phyloP scores from a whole-genome alignment of 2,888 invertebrate genomes.

The Mesodorylaimus sp. region DNA sequence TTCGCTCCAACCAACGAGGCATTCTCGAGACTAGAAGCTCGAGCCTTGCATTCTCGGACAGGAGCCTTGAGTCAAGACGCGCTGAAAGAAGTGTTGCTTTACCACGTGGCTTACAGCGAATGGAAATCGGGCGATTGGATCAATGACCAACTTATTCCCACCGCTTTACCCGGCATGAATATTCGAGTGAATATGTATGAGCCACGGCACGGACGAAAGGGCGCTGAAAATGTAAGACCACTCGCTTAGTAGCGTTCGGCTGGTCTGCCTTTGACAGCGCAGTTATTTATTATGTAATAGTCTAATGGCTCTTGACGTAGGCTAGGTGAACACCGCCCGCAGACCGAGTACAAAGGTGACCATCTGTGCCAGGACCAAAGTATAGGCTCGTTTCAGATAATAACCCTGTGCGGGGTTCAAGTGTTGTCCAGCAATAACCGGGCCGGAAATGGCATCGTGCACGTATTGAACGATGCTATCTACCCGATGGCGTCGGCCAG shows the following conservation, averaged over 20 bases:
- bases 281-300: too few relatives aligned
- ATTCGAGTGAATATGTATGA: neutral
- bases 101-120: neutral
- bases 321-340: too few relatives aligned
- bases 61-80: too few relatives aligned
- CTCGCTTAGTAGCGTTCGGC: too few relatives aligned
- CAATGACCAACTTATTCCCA: neutral
- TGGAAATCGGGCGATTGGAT: neutral
- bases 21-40: neutral
- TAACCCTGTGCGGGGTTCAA: neutral
- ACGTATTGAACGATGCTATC: neutral
- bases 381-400: neutral
- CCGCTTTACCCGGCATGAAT: neutral
- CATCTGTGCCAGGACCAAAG: too few relatives aligned
- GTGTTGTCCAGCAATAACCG: neutral
- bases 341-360: too few relatives aligned
- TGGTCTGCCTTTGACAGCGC: too few relatives aligned
- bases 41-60: neutral
- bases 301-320: too few relatives aligned
- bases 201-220: neutral
- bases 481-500: neutral
- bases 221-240: too few relatives aligned
- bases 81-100: neutral
- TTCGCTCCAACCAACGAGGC: neutral
- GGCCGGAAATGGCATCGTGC: neutral